Evolutionary conservation across 1,140 invertebrate species (phyloP).

Genomic region (Araneus ventricosus): DNA sequence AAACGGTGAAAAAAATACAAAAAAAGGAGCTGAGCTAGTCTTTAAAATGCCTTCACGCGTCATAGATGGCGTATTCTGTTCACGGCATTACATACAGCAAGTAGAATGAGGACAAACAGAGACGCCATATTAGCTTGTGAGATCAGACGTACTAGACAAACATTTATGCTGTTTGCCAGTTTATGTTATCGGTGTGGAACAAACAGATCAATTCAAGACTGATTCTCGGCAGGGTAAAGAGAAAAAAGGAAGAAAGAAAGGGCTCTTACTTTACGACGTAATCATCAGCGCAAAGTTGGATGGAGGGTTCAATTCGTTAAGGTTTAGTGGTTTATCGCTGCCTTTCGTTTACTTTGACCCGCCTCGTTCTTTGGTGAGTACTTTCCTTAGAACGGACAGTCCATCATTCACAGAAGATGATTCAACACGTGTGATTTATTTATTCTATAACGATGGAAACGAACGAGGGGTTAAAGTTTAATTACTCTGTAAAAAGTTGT

Average conservation of each 20-base stretch:
- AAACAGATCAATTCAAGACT: constrained; percentile 65
- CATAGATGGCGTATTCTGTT: constrained; percentile 58
- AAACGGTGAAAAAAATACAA: constrained; percentile 1
- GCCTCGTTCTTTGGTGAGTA: background rate
- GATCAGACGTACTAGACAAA: constrained; percentile 68
- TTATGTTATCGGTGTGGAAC: constrained; percentile 71
- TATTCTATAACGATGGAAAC: constrained; percentile 20
- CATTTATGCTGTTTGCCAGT: constrained; percentile 69
- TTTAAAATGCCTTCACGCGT: constrained; percentile 58
- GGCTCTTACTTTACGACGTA: constrained; percentile 48
- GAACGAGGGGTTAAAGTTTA: constrained; percentile 38
- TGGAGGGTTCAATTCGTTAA: constrained; percentile 39
- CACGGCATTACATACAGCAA: constrained; percentile 55
- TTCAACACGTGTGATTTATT: constrained; percentile 9
- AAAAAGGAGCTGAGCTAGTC: constrained; percentile 8
- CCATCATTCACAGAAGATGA: background rate
- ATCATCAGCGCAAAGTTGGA: constrained; percentile 24
- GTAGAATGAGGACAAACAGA: constrained; percentile 63
- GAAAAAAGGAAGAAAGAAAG: background rate
- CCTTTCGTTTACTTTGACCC: constrained; percentile 11
- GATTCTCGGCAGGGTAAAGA: constrained; percentile 46
- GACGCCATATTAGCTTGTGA: constrained; percentile 63
- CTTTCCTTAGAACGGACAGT: background rate
- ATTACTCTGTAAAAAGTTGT: constrained; percentile 11
- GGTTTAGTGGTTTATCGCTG: background rate